These are phyloP conservation scores for Ormia ochracea DNA, from an alignment of 2,888 invertebrate species.

Conservation along the genomic window DNA sequence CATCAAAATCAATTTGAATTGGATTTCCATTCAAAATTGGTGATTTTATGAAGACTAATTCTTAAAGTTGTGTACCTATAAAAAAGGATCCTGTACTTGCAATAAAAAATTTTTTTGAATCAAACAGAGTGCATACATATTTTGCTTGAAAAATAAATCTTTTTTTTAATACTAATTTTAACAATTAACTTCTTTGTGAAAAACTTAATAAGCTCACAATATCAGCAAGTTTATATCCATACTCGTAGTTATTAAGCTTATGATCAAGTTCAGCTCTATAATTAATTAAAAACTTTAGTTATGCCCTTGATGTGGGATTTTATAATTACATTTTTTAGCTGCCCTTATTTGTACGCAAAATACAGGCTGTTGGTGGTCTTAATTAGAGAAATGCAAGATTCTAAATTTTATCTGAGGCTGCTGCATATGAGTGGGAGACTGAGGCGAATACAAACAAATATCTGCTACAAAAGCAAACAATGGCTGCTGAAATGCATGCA, in stretches of 20 bases:
- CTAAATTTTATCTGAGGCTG: neutral
- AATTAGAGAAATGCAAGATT: constrained; percentile 37
- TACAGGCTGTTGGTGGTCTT: constrained; percentile 46
- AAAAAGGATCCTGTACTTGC: no score
- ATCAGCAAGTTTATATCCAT: neutral
- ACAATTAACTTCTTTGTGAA: neutral
- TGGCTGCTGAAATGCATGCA: neutral
- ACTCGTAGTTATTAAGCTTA: neutral
- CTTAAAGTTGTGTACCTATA: no score
- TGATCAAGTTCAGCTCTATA: constrained; percentile 33
- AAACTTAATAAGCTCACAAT: neutral
- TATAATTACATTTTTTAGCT: neutral
- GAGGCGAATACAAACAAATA: neutral
- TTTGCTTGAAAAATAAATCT: neutral
- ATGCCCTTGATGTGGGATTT: neutral
- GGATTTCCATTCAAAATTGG: no score
- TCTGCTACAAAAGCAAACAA: constrained; percentile 4
- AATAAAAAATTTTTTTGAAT: no score
- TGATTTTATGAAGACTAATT: no score
- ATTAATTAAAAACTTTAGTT: constrained; percentile 23
- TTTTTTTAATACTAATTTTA: no score
- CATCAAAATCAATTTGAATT: no score
- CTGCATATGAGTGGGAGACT: constrained; percentile 16
- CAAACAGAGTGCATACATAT: no score
- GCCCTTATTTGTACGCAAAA: neutral